Percentiles rank a stretch among this genome's conserved stretches.
These are phyloP conservation scores for Puma concolor DNA, from an alignment of 2,113 vertebrate species.

Conservation along the genomic window DNA sequence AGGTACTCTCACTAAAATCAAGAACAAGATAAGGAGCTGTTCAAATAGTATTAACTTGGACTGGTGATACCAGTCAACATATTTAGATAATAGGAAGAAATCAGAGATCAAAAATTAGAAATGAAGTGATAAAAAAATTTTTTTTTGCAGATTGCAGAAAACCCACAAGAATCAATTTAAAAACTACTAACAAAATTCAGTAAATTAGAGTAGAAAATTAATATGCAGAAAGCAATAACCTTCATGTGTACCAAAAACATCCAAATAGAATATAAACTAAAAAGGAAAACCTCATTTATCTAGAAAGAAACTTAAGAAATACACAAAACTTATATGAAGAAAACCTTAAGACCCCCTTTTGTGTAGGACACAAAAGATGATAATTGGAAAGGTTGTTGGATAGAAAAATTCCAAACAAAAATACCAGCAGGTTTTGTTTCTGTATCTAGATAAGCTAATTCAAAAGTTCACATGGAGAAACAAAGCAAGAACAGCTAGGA, in stretches of 20 bases:
- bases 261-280: neutral
- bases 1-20: neutral
- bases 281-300: conserved; percentile 12
- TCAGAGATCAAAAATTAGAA: conserved; percentile 24
- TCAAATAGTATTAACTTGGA: neutral
- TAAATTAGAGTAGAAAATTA: neutral
- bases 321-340: neutral
- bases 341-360: neutral
- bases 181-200: conserved; percentile 4
- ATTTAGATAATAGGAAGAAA: neutral
- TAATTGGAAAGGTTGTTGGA: conserved; percentile 21
- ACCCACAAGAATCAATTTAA: neutral
- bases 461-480: neutral
- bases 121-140: neutral
- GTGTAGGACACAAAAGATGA: conserved; percentile 4
- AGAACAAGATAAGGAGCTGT: neutral
- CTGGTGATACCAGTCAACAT: neutral
- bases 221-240: neutral
- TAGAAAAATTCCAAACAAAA: conserved; percentile 11
- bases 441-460: neutral
- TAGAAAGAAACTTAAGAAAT: conserved; percentile 31
- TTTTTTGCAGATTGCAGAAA: neutral
- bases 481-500: neutral
- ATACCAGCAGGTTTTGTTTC: conserved; percentile 33
- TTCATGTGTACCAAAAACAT: neutral